Conservation (phyloP, 1,140 invertebrate species). For the Tenebrio molitor region DNA sequence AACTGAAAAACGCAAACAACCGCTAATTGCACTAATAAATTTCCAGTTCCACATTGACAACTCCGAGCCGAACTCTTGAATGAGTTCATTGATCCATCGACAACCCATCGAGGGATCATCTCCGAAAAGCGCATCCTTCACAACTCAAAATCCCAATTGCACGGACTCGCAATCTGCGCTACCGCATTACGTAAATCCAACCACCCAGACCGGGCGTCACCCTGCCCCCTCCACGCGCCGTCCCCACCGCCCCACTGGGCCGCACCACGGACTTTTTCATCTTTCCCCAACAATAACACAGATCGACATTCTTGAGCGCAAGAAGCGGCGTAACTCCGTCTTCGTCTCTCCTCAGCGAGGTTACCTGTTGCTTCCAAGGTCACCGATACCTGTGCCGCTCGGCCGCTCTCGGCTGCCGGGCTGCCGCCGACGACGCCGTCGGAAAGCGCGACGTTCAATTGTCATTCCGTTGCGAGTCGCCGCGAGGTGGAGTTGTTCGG, state of each 20-base stretch:
- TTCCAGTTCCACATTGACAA: conserved; percentile 2
- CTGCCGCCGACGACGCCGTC: neutral
- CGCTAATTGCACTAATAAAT: conserved; percentile 19
- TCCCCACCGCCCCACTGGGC: neutral
- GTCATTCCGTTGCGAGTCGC: conserved; percentile 32
- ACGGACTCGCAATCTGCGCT: conserved; percentile 7
- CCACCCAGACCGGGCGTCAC: neutral
- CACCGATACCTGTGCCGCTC: conserved; percentile 35
- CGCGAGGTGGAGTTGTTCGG: conserved; percentile 16
- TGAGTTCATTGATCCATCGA: conserved; percentile 6
- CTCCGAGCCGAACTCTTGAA: neutral
- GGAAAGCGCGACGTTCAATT: conserved; percentile 40
- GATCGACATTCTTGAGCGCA: conserved; percentile 32
- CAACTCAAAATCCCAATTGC: too few species aligned
- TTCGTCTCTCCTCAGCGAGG: neutral
- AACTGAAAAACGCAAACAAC: conserved; percentile 17
- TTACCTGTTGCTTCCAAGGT: conserved; percentile 41
- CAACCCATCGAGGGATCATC: conserved; percentile 1
- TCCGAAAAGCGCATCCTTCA: neutral
- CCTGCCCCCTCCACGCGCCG: too few species aligned
- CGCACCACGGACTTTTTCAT: conserved; percentile 11
- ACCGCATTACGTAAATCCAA: conserved; percentile 34
- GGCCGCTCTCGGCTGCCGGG: conserved; percentile 3
- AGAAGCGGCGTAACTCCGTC: conserved; percentile 1
- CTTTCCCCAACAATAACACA: conserved; percentile 26